These are phyloP conservation scores for Lerista edwardsae DNA, from an alignment of 2,797 vertebrate genomes.

Conservation along the genomic window DNA sequence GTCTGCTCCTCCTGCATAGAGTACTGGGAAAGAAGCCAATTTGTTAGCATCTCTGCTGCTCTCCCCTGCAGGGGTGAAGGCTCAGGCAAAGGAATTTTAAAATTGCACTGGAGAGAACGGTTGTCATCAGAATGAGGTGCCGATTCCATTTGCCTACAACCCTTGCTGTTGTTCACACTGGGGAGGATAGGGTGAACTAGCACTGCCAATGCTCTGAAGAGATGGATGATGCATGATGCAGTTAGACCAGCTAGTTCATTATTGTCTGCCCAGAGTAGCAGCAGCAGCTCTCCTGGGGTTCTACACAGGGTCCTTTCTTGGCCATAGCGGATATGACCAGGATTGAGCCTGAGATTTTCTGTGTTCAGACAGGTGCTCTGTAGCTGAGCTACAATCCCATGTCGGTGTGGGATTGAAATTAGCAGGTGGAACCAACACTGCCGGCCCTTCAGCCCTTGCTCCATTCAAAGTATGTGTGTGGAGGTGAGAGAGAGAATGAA, in stretches of 20 bases:
- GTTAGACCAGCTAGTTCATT: too few species aligned
- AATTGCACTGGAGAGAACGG: too few species aligned
- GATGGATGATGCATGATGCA: too few species aligned
- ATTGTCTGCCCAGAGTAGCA: too few species aligned
- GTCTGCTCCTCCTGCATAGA: background rate
- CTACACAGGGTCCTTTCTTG: too few species aligned
- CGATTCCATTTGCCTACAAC: background rate
- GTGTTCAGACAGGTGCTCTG: too few species aligned
- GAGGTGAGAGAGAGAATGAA: fast-evolving
- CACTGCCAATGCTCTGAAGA: background rate
- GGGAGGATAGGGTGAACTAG: background rate
- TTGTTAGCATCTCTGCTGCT: background rate
- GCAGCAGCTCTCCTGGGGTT: too few species aligned
- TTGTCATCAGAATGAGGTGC: background rate
- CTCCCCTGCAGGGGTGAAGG: background rate
- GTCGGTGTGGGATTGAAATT: too few species aligned
- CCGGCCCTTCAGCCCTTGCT: background rate
- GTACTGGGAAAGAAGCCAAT: background rate
- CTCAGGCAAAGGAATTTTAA: background rate
- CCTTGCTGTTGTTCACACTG: background rate
- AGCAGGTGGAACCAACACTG: background rate
- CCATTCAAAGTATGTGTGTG: background rate
- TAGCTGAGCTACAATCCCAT: too few species aligned
- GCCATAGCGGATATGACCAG: too few species aligned
- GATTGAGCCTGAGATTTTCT: too few species aligned